A percentile compares a stretch with the other conserved stretches of the same genome.
These are phyloP conservation scores for Hyalella azteca DNA, from an alignment of 2,888 invertebrate species.

Conservation along the genomic window DNA sequence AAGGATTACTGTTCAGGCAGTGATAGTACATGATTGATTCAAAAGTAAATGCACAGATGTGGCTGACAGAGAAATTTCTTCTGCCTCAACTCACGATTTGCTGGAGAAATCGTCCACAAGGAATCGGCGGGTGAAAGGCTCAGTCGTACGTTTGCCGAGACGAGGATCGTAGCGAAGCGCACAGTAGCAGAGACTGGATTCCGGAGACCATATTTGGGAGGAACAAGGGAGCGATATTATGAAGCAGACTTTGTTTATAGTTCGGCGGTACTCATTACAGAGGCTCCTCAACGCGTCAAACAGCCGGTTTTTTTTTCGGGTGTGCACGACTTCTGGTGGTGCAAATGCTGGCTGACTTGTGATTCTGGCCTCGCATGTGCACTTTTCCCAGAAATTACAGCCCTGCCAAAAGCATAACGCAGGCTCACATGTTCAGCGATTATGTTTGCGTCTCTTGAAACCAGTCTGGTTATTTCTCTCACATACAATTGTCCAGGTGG, in stretches of 20 bases:
- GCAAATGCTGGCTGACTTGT: background rate
- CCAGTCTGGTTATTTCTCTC: slow-evolving; percentile 4
- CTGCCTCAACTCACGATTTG: too few species aligned
- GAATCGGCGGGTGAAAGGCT: too few species aligned
- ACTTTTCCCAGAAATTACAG: slow-evolving; percentile 12
- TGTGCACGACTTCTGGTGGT: background rate
- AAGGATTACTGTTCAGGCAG: too few species aligned
- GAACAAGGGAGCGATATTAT: background rate
- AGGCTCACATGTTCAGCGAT: background rate
- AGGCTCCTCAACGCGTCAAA: background rate
- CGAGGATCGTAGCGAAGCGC: too few species aligned
- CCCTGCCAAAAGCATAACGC: background rate
- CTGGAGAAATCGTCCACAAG: too few species aligned
- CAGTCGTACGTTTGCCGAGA: too few species aligned
- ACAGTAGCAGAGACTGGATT: slow-evolving; percentile 25
- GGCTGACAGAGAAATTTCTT: too few species aligned
- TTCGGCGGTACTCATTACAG: background rate
- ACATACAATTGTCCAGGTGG: background rate
- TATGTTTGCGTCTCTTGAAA: background rate
- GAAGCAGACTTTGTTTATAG: slow-evolving; percentile 26
- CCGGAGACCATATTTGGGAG: slow-evolving; percentile 20
- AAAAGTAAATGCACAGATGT: too few species aligned
- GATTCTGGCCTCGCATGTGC: background rate
- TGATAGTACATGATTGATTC: too few species aligned
- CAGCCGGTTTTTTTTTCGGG: background rate